Evolutionary conservation across 2,888 invertebrate genomes (phyloP).

Genomic region (Allolobophora icterica): DNA sequence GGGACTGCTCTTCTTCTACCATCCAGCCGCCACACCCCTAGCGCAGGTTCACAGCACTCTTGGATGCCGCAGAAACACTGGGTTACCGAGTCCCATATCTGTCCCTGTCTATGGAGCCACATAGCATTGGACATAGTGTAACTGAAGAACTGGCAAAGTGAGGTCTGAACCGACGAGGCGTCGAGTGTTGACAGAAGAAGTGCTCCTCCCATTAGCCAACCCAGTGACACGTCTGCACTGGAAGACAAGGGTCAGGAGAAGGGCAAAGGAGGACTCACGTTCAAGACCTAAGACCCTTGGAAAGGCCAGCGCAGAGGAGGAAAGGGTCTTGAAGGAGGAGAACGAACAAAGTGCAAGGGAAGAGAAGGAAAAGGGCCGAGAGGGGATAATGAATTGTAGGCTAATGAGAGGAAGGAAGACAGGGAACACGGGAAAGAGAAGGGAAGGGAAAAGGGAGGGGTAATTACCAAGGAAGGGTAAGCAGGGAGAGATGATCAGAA

Average conservation of each 20-base stretch:
- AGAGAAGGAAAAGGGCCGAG: too few species aligned
- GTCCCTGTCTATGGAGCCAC: too few species aligned
- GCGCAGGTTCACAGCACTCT: too few species aligned
- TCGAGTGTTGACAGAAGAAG: not conserved
- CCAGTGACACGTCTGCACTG: not conserved
- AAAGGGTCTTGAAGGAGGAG: not conserved
- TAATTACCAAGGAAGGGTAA: too few species aligned
- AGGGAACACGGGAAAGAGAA: not conserved
- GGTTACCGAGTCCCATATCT: too few species aligned
- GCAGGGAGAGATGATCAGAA: not conserved
- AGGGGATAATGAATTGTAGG: too few species aligned
- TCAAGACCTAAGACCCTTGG: too few species aligned
- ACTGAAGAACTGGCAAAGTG: not conserved
- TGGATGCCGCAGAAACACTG: too few species aligned
- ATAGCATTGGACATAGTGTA: too few species aligned
- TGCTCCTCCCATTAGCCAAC: constrained; percentile 3
- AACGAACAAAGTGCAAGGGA: not conserved
- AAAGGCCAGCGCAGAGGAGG: not conserved
- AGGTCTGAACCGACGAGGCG: not conserved
- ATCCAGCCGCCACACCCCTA: too few species aligned
- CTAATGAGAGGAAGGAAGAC: too few species aligned
- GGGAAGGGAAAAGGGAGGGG: not conserved
- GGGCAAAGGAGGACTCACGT: not conserved
- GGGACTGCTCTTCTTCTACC: too few species aligned
- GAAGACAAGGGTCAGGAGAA: not conserved